These are phyloP conservation scores for Centropus unirufus DNA, from an alignment of 2,113 vertebrate genomes.

Conservation along the genomic window DNA sequence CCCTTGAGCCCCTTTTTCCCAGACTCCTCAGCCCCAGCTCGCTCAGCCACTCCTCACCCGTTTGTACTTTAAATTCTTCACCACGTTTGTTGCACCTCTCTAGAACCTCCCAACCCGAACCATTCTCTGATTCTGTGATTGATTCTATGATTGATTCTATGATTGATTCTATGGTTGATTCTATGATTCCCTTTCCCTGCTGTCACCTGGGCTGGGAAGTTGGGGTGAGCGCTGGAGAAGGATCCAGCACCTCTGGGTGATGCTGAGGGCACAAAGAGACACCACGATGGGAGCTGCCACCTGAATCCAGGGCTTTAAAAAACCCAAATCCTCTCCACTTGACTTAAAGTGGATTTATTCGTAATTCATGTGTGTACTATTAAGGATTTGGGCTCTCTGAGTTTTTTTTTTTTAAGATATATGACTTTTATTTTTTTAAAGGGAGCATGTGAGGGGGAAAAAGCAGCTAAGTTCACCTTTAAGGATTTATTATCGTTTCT, in stretches of 20 bases:
- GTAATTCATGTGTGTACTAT: not conserved
- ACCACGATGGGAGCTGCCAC: rapidly evolving
- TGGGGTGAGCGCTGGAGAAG: not conserved
- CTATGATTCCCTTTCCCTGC: not conserved
- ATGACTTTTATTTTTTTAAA: not conserved
- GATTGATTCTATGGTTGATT: no score
- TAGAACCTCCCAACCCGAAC: no score
- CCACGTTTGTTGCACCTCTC: no score
- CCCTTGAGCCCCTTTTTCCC: no score
- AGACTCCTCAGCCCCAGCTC: no score
- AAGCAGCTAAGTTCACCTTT: conserved; percentile 53
- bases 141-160: no score
- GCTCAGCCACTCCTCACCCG: no score
- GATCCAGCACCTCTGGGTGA: not conserved
- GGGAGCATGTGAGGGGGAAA: not conserved
- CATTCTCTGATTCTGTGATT: no score
- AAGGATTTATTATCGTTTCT: conserved; percentile 39
- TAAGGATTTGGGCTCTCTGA: not conserved
- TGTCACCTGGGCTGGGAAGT: not conserved
- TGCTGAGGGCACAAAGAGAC: not conserved
- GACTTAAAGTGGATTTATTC: conserved; percentile 25
- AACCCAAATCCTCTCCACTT: not conserved
- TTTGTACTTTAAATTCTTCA: no score
- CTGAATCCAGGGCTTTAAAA: not conserved
- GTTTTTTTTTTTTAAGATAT: not conserved